Percentiles rank a stretch among this genome's conserved stretches.
These are phyloP conservation scores for Acipenser ruthenus DNA, from an alignment of 2,797 vertebrate species.

Conservation along the genomic window DNA sequence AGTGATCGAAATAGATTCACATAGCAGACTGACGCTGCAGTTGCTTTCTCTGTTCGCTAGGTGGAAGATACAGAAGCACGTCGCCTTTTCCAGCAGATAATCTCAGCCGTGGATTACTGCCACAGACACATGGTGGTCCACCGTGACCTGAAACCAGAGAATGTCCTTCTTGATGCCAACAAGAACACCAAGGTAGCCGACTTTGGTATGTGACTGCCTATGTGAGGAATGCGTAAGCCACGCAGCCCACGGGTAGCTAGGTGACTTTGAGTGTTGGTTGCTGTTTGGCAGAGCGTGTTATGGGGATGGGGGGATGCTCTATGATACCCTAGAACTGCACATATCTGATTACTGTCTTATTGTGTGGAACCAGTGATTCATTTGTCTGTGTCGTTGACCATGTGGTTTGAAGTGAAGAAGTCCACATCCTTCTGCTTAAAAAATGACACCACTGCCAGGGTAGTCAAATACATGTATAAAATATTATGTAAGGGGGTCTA, in stretches of 20 bases:
- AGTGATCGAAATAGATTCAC: no score
- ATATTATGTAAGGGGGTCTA: no score
- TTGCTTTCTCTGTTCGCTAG: constrained; percentile 41
- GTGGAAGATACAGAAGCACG: constrained; percentile 88
- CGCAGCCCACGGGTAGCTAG: not conserved
- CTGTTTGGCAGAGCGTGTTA: not conserved
- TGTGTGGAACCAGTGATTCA: no score
- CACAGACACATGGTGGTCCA: constrained; percentile 98
- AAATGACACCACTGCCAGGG: no score
- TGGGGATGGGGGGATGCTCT: constrained; percentile 28
- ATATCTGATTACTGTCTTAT: no score
- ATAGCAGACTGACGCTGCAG: no score
- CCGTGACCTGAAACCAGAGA: constrained; percentile 96
- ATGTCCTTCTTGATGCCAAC: constrained; percentile 86
- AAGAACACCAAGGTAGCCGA: constrained; percentile 98
- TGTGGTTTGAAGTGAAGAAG: no score
- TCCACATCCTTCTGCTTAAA: no score
- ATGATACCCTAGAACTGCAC: no score
- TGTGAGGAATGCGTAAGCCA: constrained; percentile 7
- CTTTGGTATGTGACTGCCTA: constrained; percentile 71
- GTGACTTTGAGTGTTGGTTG: not conserved
- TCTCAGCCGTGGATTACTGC: constrained; percentile 96
- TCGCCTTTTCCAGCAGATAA: constrained; percentile 95
- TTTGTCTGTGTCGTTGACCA: no score
- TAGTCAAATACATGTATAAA: no score